These are phyloP conservation scores for Tringa solitaria DNA, from an alignment of 2,113 vertebrate genomes.

Conservation along the genomic window DNA sequence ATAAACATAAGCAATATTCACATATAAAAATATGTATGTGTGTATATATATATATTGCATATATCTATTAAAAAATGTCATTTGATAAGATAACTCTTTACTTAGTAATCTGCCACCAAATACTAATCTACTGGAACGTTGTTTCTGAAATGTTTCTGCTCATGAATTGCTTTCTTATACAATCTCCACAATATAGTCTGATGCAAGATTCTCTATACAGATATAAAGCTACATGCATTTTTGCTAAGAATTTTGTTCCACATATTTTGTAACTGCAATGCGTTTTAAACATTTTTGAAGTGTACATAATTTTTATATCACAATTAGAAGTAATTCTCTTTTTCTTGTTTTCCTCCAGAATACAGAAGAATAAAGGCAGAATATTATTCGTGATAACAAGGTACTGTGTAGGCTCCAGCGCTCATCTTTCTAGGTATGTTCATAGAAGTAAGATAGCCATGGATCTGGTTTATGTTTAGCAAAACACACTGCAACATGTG, in stretches of 20 bases:
- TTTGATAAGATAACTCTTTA: background rate
- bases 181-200: background rate
- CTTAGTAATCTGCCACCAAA: background rate
- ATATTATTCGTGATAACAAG: background rate
- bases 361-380: background rate
- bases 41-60: accelerated
- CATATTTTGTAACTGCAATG: background rate
- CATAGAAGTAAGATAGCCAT: background rate
- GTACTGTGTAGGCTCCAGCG: background rate
- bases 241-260: background rate
- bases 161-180: background rate
- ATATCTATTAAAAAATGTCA: background rate
- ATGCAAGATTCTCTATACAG: background rate
- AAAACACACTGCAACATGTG: background rate
- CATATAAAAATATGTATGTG: background rate
- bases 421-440: background rate
- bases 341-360: background rate
- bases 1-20: background rate
- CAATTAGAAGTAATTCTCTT: background rate
- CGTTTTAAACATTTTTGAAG: background rate
- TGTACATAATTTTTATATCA: background rate
- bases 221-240: background rate
- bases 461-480: background rate
- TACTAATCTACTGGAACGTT: background rate
- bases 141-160: background rate